These are phyloP conservation scores for Neopipo cinnamomea DNA, from an alignment of 2,113 vertebrate species.

Conservation along the genomic window DNA sequence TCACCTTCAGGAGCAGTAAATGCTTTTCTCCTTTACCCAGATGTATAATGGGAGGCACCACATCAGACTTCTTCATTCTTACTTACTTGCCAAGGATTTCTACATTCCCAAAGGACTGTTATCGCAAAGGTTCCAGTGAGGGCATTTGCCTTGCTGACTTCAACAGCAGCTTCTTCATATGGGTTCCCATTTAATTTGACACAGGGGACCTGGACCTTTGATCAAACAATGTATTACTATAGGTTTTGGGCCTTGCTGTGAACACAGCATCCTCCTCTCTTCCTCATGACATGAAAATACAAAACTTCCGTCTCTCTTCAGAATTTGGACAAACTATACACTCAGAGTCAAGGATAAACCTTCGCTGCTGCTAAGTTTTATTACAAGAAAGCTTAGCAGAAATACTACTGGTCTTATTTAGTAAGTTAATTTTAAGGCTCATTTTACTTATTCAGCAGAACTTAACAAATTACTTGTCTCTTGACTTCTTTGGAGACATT, in stretches of 20 bases:
- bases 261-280: not conserved
- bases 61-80: not conserved
- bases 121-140: not conserved
- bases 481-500: constrained; percentile 15
- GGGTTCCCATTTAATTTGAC: not conserved
- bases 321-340: not conserved
- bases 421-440: not conserved
- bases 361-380: not conserved
- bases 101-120: not conserved
- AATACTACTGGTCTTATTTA: not conserved
- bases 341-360: not conserved
- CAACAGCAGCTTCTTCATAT: not conserved
- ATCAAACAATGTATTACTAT: not conserved
- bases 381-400: not conserved
- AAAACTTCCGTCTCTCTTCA: not conserved
- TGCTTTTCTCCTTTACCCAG: not conserved
- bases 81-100: not conserved
- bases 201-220: not conserved
- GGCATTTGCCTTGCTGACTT: not conserved
- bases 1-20: not conserved
- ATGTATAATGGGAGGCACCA: not conserved
- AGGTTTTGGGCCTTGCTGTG: not conserved
- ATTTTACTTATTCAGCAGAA: not conserved
- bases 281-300: not conserved
- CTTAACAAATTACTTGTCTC: not conserved